Evolutionary conservation across 2,888 invertebrate genomes (phyloP).

Genomic region (Acrobasis consociella): DNA sequence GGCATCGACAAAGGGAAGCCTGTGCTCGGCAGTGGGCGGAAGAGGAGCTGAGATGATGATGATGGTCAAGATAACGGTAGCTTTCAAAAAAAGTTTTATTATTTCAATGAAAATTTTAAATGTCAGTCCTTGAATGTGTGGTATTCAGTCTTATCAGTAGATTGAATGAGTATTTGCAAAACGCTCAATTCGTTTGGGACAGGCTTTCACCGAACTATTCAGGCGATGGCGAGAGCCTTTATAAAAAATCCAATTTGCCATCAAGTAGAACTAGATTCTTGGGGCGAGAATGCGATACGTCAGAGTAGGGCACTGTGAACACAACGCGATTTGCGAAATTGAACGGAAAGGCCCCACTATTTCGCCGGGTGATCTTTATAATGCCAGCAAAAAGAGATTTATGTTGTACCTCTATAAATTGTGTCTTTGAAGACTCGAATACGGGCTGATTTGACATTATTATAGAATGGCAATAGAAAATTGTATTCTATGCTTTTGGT

Average conservation of each 20-base stretch:
- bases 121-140: neutral
- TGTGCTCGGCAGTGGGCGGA: too few relatives aligned
- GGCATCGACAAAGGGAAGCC: too few relatives aligned
- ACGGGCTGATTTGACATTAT: neutral
- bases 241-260: slow-evolving; percentile 59
- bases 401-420: slow-evolving; percentile 29
- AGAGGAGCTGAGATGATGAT: too few relatives aligned
- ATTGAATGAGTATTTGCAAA: slow-evolving; percentile 4
- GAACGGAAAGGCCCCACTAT: slow-evolving; percentile 63
- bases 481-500: too few relatives aligned
- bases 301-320: slow-evolving; percentile 49
- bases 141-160: neutral
- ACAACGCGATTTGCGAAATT: slow-evolving; percentile 64
- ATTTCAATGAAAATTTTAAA: too few relatives aligned
- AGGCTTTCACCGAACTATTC: slow-evolving; percentile 24
- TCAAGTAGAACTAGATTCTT: slow-evolving; percentile 50
- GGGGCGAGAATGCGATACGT: slow-evolving; percentile 54
- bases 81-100: too few relatives aligned
- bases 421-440: slow-evolving; percentile 20
- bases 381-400: slow-evolving; percentile 44
- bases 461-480: too few relatives aligned
- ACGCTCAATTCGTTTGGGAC: neutral
- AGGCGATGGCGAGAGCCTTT: slow-evolving; percentile 34
- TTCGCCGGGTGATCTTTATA: slow-evolving; percentile 60
- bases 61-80: too few relatives aligned